These are phyloP conservation scores for Drosophila subpulchrella DNA, from an alignment of 1,140 invertebrate species.

Conservation along the genomic window DNA sequence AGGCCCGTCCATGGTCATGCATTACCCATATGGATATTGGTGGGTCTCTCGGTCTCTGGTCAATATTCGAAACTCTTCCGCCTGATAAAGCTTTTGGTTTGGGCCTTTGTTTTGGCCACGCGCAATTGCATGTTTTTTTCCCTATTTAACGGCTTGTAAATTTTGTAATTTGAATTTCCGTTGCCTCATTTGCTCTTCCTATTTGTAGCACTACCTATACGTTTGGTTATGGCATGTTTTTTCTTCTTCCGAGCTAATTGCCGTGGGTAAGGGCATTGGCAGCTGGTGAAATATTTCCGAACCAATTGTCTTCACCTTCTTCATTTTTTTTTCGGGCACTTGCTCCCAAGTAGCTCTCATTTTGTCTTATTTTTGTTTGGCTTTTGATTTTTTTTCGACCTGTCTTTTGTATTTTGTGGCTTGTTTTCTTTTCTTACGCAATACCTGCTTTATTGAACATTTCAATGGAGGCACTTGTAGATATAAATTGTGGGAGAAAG, in stretches of 20 bases:
- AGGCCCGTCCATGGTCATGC: slow-evolving; percentile 38
- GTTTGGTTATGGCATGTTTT: slow-evolving; percentile 10
- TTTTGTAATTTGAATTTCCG: slow-evolving; percentile 77
- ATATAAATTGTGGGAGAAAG: slow-evolving; percentile 60
- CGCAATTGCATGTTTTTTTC: slow-evolving; percentile 44
- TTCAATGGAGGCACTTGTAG: slow-evolving; percentile 55
- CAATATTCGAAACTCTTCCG: slow-evolving; percentile 59
- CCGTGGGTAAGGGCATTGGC: slow-evolving; percentile 55
- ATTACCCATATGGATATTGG: slow-evolving; percentile 38
- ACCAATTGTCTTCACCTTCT: slow-evolving; percentile 44
- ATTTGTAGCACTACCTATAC: slow-evolving; percentile 15
- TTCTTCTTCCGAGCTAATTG: slow-evolving; percentile 53
- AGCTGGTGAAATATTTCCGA: slow-evolving; percentile 33
- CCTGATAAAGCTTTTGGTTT: slow-evolving; percentile 60
- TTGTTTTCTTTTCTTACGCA: slow-evolving; percentile 59
- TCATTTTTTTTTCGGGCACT: slow-evolving; percentile 19
- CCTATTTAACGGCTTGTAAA: slow-evolving; percentile 53
- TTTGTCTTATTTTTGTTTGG: slow-evolving; percentile 39
- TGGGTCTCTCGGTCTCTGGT: slow-evolving; percentile 14
- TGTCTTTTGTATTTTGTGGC: slow-evolving; percentile 7
- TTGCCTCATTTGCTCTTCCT: slow-evolving; percentile 68
- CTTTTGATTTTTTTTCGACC: slow-evolving; percentile 15
- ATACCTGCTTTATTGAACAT: slow-evolving; percentile 56
- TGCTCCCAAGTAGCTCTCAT: slow-evolving; percentile 54
- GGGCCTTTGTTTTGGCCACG: slow-evolving; percentile 39